Percentiles rank a stretch among this genome's conserved stretches.
Evolutionary conservation across 1,140 invertebrate species (phyloP).

Genomic region (Tetramorium simillimum): DNA sequence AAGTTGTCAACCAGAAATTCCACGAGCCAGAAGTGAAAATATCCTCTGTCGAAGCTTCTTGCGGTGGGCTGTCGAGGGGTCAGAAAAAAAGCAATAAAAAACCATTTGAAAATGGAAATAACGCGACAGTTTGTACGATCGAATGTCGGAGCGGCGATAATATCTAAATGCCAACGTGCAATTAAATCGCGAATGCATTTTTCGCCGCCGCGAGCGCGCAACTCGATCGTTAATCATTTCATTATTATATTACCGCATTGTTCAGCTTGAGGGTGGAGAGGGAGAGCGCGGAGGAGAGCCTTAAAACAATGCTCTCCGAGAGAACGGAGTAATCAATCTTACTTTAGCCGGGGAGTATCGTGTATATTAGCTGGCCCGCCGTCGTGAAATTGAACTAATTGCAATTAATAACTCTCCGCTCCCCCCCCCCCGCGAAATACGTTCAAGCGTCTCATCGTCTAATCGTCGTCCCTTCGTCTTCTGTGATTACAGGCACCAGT

Average conservation of each 20-base stretch:
- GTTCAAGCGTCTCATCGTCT: conserved; percentile 9
- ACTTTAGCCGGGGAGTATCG: conserved; percentile 49
- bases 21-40: background rate
- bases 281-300: background rate
- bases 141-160: background rate
- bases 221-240: conserved; percentile 53
- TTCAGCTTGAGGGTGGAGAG: background rate
- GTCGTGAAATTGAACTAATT: conserved; percentile 48
- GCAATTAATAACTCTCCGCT: conserved; percentile 52
- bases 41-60: background rate
- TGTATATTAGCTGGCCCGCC: conserved; percentile 38
- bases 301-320: conserved; percentile 51
- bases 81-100: background rate
- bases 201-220: background rate
- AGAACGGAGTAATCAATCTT: conserved; percentile 56
- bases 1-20: conserved; percentile 34
- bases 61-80: background rate
- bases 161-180: background rate
- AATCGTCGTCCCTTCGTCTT: conserved; percentile 15
- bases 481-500: conserved; percentile 89
- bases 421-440: background rate
- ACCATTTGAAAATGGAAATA: background rate
- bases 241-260: conserved; percentile 44
- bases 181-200: conserved; percentile 30
- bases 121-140: background rate